Base-by-base conservation (phyloP, 2,113 vertebrate species). In the Ophthalmolycus amberensis region DNA sequence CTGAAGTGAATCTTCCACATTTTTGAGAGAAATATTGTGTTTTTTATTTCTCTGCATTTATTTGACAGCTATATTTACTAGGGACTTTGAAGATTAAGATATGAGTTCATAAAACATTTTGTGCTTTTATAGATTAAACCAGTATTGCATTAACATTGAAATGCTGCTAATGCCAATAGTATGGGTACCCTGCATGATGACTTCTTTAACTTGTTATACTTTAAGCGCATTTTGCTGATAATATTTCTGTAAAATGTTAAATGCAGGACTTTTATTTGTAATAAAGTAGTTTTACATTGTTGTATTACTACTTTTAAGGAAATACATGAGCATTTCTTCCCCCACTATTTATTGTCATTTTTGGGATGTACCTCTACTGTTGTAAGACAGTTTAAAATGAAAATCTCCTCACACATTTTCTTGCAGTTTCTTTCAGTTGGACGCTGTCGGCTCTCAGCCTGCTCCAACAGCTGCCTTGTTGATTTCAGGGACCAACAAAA, bases 401-500 rank as follows among this genome's bases (percentile, higher is more conserved):
- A 5, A 50, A 34, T 32, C 10, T 58, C 1, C 32, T 62, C 40
- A 16, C 40, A 52, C 20, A 44, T 77, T 77, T 52, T 77, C 62
- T 12, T 18, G 44, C 44, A 79, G n/a, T 40, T 25, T 74, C 42
- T 74, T 18, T 46, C 59, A 65, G 7, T 34, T 0, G 20, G 52
- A 60, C 37, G 52, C 63, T 82, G 44, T 78, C 80, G 73, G 71
- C 54, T 59, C 59, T 15, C 58, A 60, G 48, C 38, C 70, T 54
- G 25, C 64, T 77, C 65, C 40, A 76, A 27, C 38, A 79, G 32
- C 78, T 77, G 52, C 71, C 77, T 34, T 38, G 44, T 69, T 71
- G 71, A 64, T 74, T 85, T 76, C 50, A 75, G 34, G 22, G 42
- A 65, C 27, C 80, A 60, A 7, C 29, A 44, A 75, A 71, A 87